phyloP scores from a whole-genome alignment of 1,140 invertebrate species.

The Adoxophyes honmai region DNA sequence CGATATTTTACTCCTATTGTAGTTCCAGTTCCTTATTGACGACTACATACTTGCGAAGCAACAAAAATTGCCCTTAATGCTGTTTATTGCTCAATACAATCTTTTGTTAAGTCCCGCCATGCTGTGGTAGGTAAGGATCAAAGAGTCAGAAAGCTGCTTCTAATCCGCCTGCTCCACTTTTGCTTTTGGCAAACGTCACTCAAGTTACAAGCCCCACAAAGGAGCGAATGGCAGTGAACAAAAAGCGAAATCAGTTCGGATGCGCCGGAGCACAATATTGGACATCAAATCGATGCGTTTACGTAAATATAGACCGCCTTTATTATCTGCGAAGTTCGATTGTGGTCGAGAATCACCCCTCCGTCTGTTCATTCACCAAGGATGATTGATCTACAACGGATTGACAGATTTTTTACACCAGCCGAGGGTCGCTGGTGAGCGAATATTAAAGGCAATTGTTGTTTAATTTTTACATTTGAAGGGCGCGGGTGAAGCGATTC shows the following conservation, averaged over 20 bases:
- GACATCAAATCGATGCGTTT: constrained; percentile 69
- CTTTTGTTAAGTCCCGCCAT: not conserved
- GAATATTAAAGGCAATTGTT: constrained; percentile 77
- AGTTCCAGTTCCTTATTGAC: too few species aligned
- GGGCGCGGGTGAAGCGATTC: constrained; percentile 66
- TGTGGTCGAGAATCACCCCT: constrained; percentile 64
- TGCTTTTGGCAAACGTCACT: constrained; percentile 46
- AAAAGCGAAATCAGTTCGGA: constrained; percentile 45
- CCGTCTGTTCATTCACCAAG: constrained; percentile 52
- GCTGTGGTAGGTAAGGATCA: constrained; percentile 19
- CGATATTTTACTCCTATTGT: too few species aligned
- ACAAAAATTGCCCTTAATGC: too few species aligned
- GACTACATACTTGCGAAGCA: too few species aligned
- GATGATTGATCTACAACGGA: constrained; percentile 75
- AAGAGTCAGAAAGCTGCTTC: constrained; percentile 17
- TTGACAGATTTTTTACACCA: constrained; percentile 75
- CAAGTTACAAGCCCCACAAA: constrained; percentile 45
- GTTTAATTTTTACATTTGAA: constrained; percentile 75
- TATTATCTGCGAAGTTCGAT: constrained; percentile 68
- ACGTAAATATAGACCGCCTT: constrained; percentile 70
- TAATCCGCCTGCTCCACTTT: constrained; percentile 47
- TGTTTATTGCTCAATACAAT: too few species aligned
- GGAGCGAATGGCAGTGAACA: constrained; percentile 36
- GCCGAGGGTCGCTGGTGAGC: constrained; percentile 57
- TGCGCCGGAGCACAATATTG: constrained; percentile 56